Conservation (phyloP, 2,113 vertebrate genomes). For the Oenanthe melanoleuca region DNA sequence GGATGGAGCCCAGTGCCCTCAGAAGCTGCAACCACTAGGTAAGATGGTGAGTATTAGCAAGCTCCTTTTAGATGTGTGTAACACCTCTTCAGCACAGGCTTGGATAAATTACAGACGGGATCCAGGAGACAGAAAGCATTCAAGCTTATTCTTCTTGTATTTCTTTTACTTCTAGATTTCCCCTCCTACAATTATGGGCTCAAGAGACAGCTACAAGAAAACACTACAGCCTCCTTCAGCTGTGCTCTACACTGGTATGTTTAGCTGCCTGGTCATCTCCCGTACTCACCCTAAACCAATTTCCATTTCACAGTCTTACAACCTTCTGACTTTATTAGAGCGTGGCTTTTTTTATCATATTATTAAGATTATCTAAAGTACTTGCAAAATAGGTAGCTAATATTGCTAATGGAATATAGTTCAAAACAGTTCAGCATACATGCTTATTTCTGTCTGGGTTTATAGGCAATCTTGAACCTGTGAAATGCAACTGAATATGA, state of each 20-base stretch:
- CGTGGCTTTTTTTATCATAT: background rate
- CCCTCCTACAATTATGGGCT: background rate
- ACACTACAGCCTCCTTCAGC: background rate
- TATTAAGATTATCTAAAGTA: background rate
- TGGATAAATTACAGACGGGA: background rate
- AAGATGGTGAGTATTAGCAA: background rate
- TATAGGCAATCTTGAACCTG: background rate
- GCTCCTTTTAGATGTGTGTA: background rate
- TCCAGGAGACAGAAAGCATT: background rate
- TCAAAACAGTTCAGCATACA: background rate
- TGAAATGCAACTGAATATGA: background rate
- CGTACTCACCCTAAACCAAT: background rate
- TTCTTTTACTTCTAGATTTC: background rate
- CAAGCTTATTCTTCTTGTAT: background rate
- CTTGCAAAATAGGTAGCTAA: slow-evolving; percentile 4
- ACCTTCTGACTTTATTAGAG: background rate
- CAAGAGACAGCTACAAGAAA: background rate
- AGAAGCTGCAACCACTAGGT: background rate
- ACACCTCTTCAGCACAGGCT: background rate
- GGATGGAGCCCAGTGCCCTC: background rate
- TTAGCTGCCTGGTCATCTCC: background rate
- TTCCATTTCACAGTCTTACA: background rate
- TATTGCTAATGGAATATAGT: background rate
- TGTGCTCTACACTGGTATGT: background rate
- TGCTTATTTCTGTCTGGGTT: background rate